Evolutionary conservation across 2,888 invertebrate genomes (phyloP), one percentile per base, ranked within the genome.

Genomic region (Odontomyia ornata): DNA sequence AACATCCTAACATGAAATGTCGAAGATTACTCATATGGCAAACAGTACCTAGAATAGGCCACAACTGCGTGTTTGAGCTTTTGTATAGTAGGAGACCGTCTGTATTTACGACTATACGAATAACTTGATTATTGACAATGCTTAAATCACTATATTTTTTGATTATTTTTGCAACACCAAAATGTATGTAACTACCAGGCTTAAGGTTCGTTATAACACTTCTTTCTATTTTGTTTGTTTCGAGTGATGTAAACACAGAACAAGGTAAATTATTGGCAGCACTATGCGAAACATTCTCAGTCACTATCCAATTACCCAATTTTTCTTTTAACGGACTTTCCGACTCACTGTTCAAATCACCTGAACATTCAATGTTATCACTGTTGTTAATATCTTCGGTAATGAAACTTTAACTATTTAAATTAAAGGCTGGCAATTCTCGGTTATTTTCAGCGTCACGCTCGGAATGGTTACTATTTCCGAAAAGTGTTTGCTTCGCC

Each of bases 141-240:
- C 56, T 73, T 73, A 73, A 73, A 73, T 73, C 52, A 56, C 76
- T 67, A 57, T 67, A 76, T 76, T 76, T 76, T 56, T 47, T 15
- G 36, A 27, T 56, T 47, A 76, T 76, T 69, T 76, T 76, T 52
- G 67, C 52, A 67, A 76, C 27, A 56, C 67, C 76, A 69, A 76
- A 76, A 69, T 76, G 76, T 47, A 76, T 76, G 36, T 57, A 76
- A 36, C 67, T 76, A 21, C 69, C 52, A n/a, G 57, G 56, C 21
- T 69, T 36, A 23, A 69, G 56, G 60, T 76, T 18, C 27, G 62
- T 21, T 60, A 69, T 56, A 23, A 46, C 28, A 76, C 28, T 69
- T 69, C 28, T 67, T 76, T 67, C 30, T 46, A 69, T 69, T 65
- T 36, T 65, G 18, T 65, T 36, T 11, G n/a, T 9, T 65, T 36